These are phyloP conservation scores for Drosophila monieri DNA, from an alignment of 2,888 invertebrate genomes.

Conservation along the genomic window DNA sequence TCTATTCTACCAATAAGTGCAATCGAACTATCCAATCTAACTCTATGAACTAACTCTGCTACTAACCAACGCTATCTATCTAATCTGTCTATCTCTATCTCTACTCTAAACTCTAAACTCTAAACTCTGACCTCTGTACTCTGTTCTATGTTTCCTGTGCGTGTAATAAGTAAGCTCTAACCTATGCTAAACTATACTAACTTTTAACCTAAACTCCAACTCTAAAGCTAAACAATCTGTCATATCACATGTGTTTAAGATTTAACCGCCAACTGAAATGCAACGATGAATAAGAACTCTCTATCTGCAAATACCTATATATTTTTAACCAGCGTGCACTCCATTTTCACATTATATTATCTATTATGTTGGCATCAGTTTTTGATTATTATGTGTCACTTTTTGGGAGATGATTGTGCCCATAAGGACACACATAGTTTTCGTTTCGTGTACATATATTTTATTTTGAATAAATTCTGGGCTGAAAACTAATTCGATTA, in stretches of 20 bases:
- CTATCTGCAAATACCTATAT: slow-evolving; percentile 19
- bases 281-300: slow-evolving; percentile 37
- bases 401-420: background rate
- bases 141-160: slow-evolving; percentile 50
- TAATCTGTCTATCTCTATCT: slow-evolving; percentile 40
- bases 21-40: slow-evolving; percentile 23
- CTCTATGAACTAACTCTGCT: slow-evolving; percentile 30
- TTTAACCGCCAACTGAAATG: slow-evolving; percentile 34
- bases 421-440: no score
- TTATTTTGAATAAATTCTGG: slow-evolving; percentile 37
- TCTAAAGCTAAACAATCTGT: slow-evolving; percentile 28
- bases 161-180: slow-evolving; percentile 35
- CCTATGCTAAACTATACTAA: slow-evolving; percentile 29
- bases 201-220: slow-evolving; percentile 25
- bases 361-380: slow-evolving; percentile 34
- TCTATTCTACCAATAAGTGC: slow-evolving; percentile 28
- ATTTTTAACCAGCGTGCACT: slow-evolving; percentile 59
- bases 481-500: slow-evolving; percentile 39
- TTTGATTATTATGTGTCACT: slow-evolving; percentile 5
- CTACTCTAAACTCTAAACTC: slow-evolving; percentile 46
- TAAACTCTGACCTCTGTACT: background rate
- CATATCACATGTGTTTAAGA: slow-evolving; percentile 22
- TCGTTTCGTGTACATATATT: slow-evolving; percentile 1
- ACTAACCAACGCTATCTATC: slow-evolving; percentile 50
- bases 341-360: slow-evolving; percentile 57